phyloP scores from a whole-genome alignment of 1,140 invertebrate species.

The Batillaria attramentaria region DNA sequence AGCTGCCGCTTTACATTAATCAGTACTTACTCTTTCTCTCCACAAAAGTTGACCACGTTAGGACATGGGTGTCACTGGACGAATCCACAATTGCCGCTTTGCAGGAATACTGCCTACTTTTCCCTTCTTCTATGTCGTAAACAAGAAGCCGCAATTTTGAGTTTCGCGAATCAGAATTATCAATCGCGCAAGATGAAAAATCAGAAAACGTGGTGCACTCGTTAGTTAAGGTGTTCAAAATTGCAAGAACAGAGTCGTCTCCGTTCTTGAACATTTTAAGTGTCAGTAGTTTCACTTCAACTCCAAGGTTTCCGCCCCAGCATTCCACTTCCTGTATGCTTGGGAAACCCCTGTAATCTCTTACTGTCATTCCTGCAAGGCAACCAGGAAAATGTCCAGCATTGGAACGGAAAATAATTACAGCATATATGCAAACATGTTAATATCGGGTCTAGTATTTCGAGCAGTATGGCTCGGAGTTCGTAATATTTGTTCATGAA shows the following conservation, averaged over 20 bases:
- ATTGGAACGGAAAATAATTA: too few species aligned
- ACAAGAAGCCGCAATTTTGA: conserved; percentile 11
- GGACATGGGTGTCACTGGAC: neutral
- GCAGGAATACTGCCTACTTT: conserved; percentile 13
- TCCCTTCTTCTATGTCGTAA: neutral
- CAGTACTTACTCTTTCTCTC: conserved; percentile 20
- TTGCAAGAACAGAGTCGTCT: neutral
- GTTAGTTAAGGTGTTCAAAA: conserved; percentile 9
- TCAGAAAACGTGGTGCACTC: conserved; percentile 9
- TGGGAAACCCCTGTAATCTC: conserved; percentile 17
- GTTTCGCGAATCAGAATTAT: neutral
- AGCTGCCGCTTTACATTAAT: too few species aligned
- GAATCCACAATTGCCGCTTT: neutral
- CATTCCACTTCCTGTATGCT: conserved; percentile 32
- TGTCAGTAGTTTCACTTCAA: conserved; percentile 17
- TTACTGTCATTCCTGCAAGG: conserved; percentile 12
- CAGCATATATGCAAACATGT: too few species aligned
- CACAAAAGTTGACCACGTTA: neutral
- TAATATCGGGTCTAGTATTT: too few species aligned
- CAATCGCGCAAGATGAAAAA: conserved; percentile 5
- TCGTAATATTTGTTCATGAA: too few species aligned
- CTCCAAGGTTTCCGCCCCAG: conserved; percentile 6
- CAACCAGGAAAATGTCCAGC: too few species aligned
- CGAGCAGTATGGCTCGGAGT: too few species aligned
- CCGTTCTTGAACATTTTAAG: neutral